Conservation (phyloP, 37 sponge, comb jelly and placozoan species). For the Oscarella lobularis region DNA sequence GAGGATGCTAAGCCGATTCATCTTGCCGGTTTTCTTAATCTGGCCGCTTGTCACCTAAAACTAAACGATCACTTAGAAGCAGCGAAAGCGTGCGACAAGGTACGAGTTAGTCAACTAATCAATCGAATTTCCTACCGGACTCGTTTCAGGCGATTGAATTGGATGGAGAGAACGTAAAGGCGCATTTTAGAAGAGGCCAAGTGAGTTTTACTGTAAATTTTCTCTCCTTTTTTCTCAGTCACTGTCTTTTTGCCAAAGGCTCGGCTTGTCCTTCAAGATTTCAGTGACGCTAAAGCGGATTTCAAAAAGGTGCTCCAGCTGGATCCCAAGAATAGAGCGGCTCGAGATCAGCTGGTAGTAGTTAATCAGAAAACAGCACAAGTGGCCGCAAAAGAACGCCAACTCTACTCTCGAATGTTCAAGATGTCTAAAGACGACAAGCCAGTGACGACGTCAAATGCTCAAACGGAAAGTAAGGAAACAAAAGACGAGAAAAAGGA, state of each 20-base stretch:
- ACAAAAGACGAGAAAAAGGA: slow-evolving; percentile 1
- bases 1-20: slow-evolving; percentile 25
- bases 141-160: slow-evolving; percentile 43
- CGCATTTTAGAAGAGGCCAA: slow-evolving; percentile 82
- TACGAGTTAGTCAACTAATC: slow-evolving; percentile 19
- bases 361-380: slow-evolving; percentile 29
- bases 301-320: slow-evolving; percentile 65
- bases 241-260: slow-evolving; percentile 36
- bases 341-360: slow-evolving; percentile 14
- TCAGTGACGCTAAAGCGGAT: slow-evolving; percentile 47
- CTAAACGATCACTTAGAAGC: slow-evolving; percentile 30
- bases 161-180: slow-evolving; percentile 68
- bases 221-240: too few relatives aligned
- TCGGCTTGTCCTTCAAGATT: slow-evolving; percentile 48
- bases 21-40: slow-evolving; percentile 52
- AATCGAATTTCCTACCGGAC: too few relatives aligned
- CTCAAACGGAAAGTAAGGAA: background rate
- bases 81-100: slow-evolving; percentile 45
- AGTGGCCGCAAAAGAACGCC: slow-evolving; percentile 47
- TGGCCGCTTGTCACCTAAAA: slow-evolving; percentile 66
- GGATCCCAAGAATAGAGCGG: slow-evolving; percentile 80
- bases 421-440: slow-evolving; percentile 26
- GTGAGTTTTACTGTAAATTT: slow-evolving; percentile 22
- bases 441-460: background rate
- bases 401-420: slow-evolving; percentile 72